Conservation (phyloP, 2,797 vertebrate genomes). For the Myotis daubentonii region DNA sequence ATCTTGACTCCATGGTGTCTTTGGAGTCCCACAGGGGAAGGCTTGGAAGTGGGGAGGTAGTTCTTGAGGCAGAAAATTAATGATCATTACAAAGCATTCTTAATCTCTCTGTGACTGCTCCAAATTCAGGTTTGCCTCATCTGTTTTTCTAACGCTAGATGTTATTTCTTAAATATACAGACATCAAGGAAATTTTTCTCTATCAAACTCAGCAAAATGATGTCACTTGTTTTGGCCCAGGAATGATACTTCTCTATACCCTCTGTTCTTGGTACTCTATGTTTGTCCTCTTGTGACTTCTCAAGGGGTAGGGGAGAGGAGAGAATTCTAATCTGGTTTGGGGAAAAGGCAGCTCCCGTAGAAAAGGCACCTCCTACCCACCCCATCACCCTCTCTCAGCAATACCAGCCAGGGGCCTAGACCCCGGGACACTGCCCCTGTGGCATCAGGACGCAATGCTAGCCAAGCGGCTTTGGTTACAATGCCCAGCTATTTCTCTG, state of each 20-base stretch:
- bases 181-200: neutral
- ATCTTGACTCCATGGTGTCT: neutral
- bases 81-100: neutral
- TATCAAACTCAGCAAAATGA: neutral
- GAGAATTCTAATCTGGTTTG: neutral
- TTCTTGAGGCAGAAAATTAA: slow-evolving; percentile 9
- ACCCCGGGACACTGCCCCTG: rapidly evolving
- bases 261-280: neutral
- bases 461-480: neutral
- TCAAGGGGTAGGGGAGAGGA: rapidly evolving
- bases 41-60: neutral
- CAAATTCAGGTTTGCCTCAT: neutral
- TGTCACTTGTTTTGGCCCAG: neutral
- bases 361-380: neutral
- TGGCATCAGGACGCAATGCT: neutral
- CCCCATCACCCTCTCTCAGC: neutral
- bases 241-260: neutral
- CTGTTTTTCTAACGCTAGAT: neutral
- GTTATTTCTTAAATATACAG: neutral
- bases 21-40: neutral
- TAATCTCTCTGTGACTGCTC: neutral
- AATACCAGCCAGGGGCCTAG: neutral
- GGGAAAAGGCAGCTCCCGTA: neutral
- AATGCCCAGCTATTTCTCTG: neutral
- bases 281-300: neutral